phyloP scores from a whole-genome alignment of 2,888 invertebrate genomes.

The Polietes domitor region DNA sequence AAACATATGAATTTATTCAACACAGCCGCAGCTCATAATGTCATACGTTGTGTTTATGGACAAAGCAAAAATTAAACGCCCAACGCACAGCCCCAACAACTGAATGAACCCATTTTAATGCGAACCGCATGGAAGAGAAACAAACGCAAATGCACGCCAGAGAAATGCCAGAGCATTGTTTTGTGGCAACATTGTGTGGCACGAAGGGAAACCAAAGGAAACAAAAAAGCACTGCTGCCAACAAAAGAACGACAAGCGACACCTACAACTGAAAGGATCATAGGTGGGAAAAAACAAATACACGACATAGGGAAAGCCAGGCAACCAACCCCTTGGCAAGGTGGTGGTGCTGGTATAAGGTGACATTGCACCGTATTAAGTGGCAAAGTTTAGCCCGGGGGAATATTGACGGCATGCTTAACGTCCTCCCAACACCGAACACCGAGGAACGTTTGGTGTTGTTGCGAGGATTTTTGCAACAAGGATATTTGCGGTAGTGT shows the following conservation, averaged over 20 bases:
- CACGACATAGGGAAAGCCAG: no score
- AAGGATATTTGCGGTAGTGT: no score
- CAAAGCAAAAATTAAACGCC: slow-evolving; percentile 16
- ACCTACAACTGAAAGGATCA: slow-evolving; percentile 36
- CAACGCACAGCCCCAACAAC: neutral
- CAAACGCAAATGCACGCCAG: slow-evolving; percentile 24
- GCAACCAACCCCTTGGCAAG: no score
- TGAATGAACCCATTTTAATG: slow-evolving; percentile 22
- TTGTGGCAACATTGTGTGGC: slow-evolving; percentile 36
- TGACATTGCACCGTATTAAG: no score
- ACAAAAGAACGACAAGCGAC: slow-evolving; percentile 7
- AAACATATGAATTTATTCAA: slow-evolving; percentile 27
- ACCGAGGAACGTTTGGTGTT: no score
- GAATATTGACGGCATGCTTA: no score
- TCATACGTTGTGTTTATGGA: slow-evolving; percentile 26
- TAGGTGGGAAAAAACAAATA: neutral
- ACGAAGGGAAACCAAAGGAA: neutral
- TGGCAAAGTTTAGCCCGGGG: no score
- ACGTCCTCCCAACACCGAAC: no score
- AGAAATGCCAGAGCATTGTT: slow-evolving; percentile 10
- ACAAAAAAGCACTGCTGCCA: slow-evolving; percentile 8
- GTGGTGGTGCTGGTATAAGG: no score
- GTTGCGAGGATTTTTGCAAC: no score
- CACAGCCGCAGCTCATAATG: slow-evolving; percentile 25
- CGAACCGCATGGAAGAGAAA: slow-evolving; percentile 11